phyloP scores from a whole-genome alignment of 2,797 vertebrate species.

The Rhabdomys pumilio region DNA sequence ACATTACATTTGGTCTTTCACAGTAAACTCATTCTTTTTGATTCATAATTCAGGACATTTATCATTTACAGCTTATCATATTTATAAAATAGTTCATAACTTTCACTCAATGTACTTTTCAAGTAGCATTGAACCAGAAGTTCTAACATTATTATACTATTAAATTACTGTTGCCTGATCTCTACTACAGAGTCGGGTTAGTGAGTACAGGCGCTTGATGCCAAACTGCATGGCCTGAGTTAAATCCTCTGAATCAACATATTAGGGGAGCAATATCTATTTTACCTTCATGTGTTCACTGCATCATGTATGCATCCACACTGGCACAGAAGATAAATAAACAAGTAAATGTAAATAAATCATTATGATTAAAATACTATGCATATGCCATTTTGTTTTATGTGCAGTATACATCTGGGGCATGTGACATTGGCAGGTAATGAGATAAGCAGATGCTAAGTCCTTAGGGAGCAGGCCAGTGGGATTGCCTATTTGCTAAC shows the following conservation, averaged over 20 bases:
- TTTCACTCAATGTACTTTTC: conserved; percentile 85
- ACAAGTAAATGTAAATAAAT: not conserved
- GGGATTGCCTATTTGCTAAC: not conserved
- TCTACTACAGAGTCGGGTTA: not conserved
- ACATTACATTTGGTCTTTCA: not conserved
- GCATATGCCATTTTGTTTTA: conserved; percentile 89
- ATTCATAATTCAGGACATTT: conserved; percentile 82
- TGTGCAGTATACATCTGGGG: not conserved
- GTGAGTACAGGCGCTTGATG: not conserved
- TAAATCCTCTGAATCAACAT: not conserved
- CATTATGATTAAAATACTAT: conserved; percentile 76
- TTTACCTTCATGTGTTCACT: not conserved
- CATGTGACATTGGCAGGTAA: not conserved
- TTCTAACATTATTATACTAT: conserved; percentile 88
- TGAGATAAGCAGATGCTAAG: not conserved
- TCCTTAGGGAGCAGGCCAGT: not conserved
- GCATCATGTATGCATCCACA: not conserved
- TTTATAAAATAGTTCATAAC: conserved; percentile 77
- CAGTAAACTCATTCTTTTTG: conserved; percentile 72
- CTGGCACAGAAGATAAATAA: not conserved
- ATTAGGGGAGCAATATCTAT: not conserved
- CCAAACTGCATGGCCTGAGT: not conserved
- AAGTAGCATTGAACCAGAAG: conserved; percentile 87
- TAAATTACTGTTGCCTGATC: conserved; percentile 88
- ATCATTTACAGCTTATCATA: conserved; percentile 70